Evolutionary conservation across 2,113 vertebrate genomes (phyloP), one percentile per base, ranked within the genome.

Genomic region (Columba janthina): DNA sequence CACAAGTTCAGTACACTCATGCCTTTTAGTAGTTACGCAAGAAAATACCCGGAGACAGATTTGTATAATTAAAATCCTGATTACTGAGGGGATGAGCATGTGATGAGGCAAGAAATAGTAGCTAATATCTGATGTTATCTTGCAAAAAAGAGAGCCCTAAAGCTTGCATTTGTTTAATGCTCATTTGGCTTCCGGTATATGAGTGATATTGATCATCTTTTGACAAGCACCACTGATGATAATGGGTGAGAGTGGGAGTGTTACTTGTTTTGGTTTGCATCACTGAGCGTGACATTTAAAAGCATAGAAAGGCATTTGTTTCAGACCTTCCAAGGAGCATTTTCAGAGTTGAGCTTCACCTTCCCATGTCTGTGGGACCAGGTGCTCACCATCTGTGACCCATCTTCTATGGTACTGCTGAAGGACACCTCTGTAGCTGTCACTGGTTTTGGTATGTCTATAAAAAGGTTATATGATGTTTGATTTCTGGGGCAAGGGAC

Each of bases 81-180:
- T 97, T 96, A 78, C 85, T 86, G 94, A 78, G 83, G 80, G 71
- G 76, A 96, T 94, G 48, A 61, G 64, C 67, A 84, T 94, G 80
- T 97, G 96, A 95, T 92, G 94, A 97, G 76, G 93, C 56, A 91
- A 97, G 93, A 94, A 95, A 90, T 58, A 53, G 90, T 94, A 88
- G 79, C 81, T 96, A 95, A 84, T 96, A 90, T 72, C 82, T 96
- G 93, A 96, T 95, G 44, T 71, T 97, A 97, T 97, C 96, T 96
- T 67, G 62, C 64, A 40, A 85, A 93, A 88, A 92, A 90, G 72
- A 36, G 25, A 70, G 40, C 96, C 88, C 91, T 94, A 58, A 92
- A 93, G 91, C 95, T 90, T 85, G 95, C 95, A 96, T 94, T 89
- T 67, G 65, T 94, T 92, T 97, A 97, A 96, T 95, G 94, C 91